These are phyloP conservation scores for Thunnus thynnus DNA, from an alignment of 2,113 vertebrate species.

Conservation along the genomic window DNA sequence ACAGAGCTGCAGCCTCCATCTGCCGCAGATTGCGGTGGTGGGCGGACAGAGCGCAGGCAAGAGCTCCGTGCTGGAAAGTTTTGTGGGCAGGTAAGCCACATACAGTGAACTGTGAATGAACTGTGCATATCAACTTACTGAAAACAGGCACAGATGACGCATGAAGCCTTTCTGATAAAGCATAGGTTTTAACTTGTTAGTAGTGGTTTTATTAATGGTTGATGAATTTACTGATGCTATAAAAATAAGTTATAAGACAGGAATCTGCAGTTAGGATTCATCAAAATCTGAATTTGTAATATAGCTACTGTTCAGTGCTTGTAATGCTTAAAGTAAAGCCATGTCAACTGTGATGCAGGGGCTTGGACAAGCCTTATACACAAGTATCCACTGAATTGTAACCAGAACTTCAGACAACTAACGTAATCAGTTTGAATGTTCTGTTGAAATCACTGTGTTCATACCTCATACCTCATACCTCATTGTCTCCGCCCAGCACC, in stretches of 20 bases:
- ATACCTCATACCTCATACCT: not conserved
- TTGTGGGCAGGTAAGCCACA: constrained; percentile 87
- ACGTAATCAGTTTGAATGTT: not conserved
- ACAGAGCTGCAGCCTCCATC: constrained; percentile 88
- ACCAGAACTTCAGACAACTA: not conserved
- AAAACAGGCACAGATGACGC: no score
- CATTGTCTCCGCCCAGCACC: not conserved
- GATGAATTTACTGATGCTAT: no score
- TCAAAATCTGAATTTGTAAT: not conserved
- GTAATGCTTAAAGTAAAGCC: not conserved
- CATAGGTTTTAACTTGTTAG: no score
- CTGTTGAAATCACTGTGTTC: not conserved
- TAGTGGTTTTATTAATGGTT: no score
- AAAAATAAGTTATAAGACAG: no score
- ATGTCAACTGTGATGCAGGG: not conserved
- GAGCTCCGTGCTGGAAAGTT: constrained; percentile 93
- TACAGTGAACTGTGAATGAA: not conserved
- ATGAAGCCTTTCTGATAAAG: no score
- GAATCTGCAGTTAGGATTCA: not conserved
- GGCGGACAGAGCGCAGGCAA: constrained; percentile 93
- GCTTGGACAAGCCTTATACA: not conserved
- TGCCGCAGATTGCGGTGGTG: constrained; percentile 93
- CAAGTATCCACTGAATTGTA: constrained; percentile 9
- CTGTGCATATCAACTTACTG: not conserved
- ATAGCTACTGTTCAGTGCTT: not conserved